Conservation (phyloP, 2,113 vertebrate genomes). For the Pelvicachromis taeniatus region DNA sequence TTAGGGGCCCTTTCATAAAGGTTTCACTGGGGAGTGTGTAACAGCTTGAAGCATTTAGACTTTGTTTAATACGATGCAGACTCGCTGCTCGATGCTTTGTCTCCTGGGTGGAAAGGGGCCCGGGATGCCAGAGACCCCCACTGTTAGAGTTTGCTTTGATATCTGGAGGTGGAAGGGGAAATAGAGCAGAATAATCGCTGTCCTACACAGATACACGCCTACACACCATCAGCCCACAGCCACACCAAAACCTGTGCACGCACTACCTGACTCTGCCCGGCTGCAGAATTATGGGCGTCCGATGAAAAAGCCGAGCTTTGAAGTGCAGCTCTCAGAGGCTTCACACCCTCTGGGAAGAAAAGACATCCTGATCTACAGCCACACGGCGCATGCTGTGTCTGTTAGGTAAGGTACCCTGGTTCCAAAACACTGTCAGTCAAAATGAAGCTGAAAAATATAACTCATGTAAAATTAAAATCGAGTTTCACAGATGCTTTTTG, state of each 20-base stretch:
- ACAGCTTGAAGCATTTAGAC: constrained; percentile 79
- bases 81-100: constrained; percentile 49
- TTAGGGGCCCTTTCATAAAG: constrained; percentile 78
- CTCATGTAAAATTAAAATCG: neutral
- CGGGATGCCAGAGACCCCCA: constrained; percentile 61
- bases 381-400: constrained; percentile 26
- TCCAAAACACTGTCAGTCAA: neutral
- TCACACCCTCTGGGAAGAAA: neutral
- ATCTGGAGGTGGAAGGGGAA: constrained; percentile 54
- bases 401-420: constrained; percentile 2
- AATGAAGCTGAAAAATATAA: neutral
- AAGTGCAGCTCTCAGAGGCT: constrained; percentile 34
- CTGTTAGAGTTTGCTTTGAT: constrained; percentile 68
- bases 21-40: constrained; percentile 75
- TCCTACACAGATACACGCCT: neutral
- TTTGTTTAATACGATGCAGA: constrained; percentile 77
- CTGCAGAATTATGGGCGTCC: constrained; percentile 38
- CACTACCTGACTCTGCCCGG: constrained; percentile 20
- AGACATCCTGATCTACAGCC: constrained; percentile 35
- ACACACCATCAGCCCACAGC: neutral
- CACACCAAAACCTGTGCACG: neutral
- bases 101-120: constrained; percentile 60
- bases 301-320: constrained; percentile 37
- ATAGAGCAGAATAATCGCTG: constrained; percentile 38
- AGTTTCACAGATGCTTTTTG: neutral